Evolutionary conservation across 2,888 invertebrate species (phyloP), one percentile per base, ranked within the genome.

Genomic region (Omphaloscelis lunosa): DNA sequence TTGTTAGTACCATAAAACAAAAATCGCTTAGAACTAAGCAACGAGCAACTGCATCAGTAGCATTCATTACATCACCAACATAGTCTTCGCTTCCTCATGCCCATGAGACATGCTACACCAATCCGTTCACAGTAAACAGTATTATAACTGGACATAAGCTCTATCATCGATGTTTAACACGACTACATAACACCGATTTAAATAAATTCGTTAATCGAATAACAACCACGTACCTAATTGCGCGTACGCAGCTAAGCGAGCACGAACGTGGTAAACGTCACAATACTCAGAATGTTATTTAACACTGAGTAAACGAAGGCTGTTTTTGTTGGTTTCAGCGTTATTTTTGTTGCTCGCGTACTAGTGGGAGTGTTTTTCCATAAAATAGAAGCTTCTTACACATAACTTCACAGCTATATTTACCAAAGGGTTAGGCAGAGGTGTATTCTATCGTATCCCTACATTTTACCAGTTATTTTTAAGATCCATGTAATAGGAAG

Each of bases 231-330:
- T 7, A 39, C n/a, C 12, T 15, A 12, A 39, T n/a, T 63, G 39
- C 45, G 68, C 68, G 7, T 45, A 23, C 29, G 41, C 68, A 45
- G 29, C 23, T 67, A 15, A 66, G 11, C n/a, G 27, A 29, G 27
- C 66, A 67, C 67, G 41, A 17, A 67, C 68, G 71, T 69, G 29
- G 11, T 29, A n/a, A 34, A 71, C 71, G n/a, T 71, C 71, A 71
- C 29, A 9, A 23, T 29, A 41, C 23, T 70, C 7, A 2, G 41
- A 45, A 70, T n/a, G 45, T 71, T 71, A 69, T 45, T 71, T 20
- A 71, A 71, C 17, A n/a, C 17, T 34, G 20, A n/a, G 29, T 29
- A n/a, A 23, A 70, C 41, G 2, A 11, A 11, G n/a, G 11, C 1
- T 45, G 29, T 71, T 71, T n/a, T 45, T 70, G 70, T 71, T 15